phyloP scores from a whole-genome alignment of 2,797 vertebrate genomes.

The Trichosurus vulpecula region DNA sequence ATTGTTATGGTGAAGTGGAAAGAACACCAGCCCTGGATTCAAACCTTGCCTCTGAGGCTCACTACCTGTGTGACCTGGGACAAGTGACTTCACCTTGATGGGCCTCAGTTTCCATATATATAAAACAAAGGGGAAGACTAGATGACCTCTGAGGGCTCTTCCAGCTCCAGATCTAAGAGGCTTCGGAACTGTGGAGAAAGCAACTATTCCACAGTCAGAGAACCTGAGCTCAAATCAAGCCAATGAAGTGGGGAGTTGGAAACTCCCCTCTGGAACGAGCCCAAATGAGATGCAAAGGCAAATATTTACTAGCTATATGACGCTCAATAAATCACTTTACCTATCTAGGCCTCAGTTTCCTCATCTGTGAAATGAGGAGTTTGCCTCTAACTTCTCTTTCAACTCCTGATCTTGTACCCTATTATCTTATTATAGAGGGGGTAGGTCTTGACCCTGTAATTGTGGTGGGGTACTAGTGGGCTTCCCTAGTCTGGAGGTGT shows the following conservation, averaged over 20 bases:
- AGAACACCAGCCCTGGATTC: neutral
- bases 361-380: neutral
- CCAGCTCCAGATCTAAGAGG: neutral
- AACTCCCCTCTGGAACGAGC: neutral
- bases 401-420: neutral
- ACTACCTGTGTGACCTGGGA: neutral
- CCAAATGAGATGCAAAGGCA: neutral
- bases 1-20: neutral
- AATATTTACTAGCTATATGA: neutral
- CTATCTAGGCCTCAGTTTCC: neutral
- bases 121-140: neutral
- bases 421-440: no score
- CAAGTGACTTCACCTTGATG: neutral
- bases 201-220: neutral
- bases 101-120: neutral
- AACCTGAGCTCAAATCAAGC: neutral
- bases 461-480: neutral
- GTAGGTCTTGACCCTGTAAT: neutral
- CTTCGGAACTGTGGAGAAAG: neutral
- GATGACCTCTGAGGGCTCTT: neutral
- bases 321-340: neutral
- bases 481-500: neutral
- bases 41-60: neutral
- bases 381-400: neutral
- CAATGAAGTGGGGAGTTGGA: neutral